Base-by-base conservation (phyloP, 2,888 invertebrate genomes). In the Aspidiotus rigidus region DNA sequence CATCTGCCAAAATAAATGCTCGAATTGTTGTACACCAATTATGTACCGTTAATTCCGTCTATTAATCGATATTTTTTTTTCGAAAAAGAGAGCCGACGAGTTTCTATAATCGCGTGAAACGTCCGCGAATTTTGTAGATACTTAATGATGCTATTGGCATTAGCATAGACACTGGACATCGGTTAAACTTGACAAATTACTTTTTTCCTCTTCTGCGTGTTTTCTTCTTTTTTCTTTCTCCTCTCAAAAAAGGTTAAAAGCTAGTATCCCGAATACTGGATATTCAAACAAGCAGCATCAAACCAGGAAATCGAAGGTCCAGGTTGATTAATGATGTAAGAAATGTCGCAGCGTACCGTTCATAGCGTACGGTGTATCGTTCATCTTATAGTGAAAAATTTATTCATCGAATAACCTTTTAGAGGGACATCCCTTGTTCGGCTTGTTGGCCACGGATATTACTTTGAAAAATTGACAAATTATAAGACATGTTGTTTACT, bases 91-190 rank as follows among this genome's bases (percentile, higher is more conserved):
- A 28, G 28, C 28, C 28, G 28, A 28, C 28, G 28, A 28, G 28
- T 28, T 28, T 28, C 28, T 28, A 28, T 28, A 28, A 28, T 28
- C 28, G 28, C 28, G 28, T 28, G 5, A 5, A 28, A 28, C n/a
- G 5, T 28, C 28, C 5, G 28, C 28, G 28, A 28, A 28, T 28
- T 28, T 28, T 28, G 59, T 59, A 66, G 66, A 66, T 66, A 59
- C 66, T 59, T 66, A 66, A 66, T 66, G 66, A 66, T 66, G 66
- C 66, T 59, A 59, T 59, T 59, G 66, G 57, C 59, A 66, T 66
- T 66, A 66, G 66, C 66, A 66, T 66, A 66, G 17, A 60, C 44
- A 66, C 59, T 66, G 66, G 66, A 59, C 66, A 66, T 59, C 66
- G 66, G 66, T 57, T 66, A 59, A 13, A 59, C 41, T 66, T 66